Conservation (phyloP, 2,113 vertebrate genomes). For the Montifringilla adamsi region DNA sequence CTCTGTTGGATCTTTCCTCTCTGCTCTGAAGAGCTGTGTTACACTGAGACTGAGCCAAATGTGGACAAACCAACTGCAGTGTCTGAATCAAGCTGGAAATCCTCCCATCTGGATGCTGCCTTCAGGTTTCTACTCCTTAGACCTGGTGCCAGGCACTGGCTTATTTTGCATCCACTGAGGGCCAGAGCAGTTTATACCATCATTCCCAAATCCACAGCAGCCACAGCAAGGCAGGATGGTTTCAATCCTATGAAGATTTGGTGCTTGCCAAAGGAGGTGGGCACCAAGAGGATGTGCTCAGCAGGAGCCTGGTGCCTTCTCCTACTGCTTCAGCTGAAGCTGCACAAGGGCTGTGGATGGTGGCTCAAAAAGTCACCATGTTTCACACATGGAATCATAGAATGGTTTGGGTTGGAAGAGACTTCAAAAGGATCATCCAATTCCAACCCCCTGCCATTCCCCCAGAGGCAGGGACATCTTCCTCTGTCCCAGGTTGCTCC, state of each 20-base stretch:
- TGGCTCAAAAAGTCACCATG: background rate
- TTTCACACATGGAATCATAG: background rate
- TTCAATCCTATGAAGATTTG: background rate
- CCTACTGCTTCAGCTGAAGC: background rate
- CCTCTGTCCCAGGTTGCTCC: accelerated
- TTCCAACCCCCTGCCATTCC: background rate
- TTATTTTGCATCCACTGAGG: background rate
- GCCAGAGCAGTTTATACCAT: background rate
- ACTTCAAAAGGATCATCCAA: background rate
- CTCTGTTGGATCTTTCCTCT: background rate
- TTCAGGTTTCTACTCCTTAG: background rate
- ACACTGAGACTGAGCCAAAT: background rate
- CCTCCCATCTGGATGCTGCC: background rate
- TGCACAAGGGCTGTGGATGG: background rate
- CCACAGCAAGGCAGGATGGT: background rate
- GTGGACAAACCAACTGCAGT: accelerated
- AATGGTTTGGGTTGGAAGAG: background rate
- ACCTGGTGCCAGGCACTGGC: background rate
- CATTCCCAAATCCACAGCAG: background rate
- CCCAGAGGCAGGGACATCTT: background rate
- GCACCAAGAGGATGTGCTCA: background rate
- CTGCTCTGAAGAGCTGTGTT: background rate
- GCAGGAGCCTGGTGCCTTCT: background rate
- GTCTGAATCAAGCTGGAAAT: background rate
- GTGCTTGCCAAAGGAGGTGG: background rate